A percentile compares a stretch with the other conserved stretches of the same genome.
phyloP scores from a whole-genome alignment of 1,140 invertebrate genomes.

The Drosophila nannoptera region DNA sequence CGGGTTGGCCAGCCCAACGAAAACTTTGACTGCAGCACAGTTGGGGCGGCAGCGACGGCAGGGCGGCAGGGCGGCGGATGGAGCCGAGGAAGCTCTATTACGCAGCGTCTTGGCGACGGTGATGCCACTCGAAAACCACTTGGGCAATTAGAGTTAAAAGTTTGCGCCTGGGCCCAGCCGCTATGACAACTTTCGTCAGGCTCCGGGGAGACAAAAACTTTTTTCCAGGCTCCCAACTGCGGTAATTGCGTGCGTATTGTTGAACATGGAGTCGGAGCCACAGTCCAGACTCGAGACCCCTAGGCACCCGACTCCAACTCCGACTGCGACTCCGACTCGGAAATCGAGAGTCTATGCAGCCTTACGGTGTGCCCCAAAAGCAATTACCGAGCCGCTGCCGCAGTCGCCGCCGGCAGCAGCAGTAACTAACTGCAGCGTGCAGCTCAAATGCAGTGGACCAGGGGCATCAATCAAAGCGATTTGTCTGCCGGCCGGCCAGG shows the following conservation, averaged over 20 bases:
- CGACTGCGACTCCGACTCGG: neutral
- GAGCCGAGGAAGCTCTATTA: conserved; percentile 49
- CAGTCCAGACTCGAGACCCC: too few relatives aligned
- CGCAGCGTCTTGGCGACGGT: conserved; percentile 53
- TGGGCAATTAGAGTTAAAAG: conserved; percentile 73
- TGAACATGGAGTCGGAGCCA: conserved; percentile 24
- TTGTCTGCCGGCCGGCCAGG: conserved; percentile 29
- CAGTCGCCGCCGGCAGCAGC: conserved; percentile 10
- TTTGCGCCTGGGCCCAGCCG: conserved; percentile 58
- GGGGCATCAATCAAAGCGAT: conserved; percentile 50
- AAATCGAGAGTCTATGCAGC: conserved; percentile 12
- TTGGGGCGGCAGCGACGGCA: neutral
- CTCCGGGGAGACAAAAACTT: conserved; percentile 60
- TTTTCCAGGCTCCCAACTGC: conserved; percentile 48
- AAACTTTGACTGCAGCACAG: conserved; percentile 38
- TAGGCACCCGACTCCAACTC: too few relatives aligned
- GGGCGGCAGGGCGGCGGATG: neutral
- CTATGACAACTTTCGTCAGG: conserved; percentile 66
- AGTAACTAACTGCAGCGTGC: conserved; percentile 36
- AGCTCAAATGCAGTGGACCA: conserved; percentile 43
- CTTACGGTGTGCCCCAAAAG: conserved; percentile 46
- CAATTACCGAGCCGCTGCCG: conserved; percentile 40
- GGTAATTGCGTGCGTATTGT: conserved; percentile 76
- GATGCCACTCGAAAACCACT: conserved; percentile 70
- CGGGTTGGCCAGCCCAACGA: conserved; percentile 2